phyloP scores from a whole-genome alignment of 2,113 vertebrate species.

The Rostratula benghalensis region DNA sequence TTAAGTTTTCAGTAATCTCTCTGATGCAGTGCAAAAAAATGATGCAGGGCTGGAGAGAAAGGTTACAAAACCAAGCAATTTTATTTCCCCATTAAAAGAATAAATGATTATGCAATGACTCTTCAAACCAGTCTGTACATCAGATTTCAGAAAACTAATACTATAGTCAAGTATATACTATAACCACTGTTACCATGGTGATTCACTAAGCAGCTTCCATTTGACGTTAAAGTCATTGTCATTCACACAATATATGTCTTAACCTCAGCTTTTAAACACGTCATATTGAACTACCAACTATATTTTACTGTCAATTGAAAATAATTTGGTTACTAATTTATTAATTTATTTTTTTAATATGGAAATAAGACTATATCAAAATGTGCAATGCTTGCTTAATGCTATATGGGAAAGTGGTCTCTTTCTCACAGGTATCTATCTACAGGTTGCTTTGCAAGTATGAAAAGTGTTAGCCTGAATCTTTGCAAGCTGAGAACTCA shows the following conservation, averaged over 20 bases:
- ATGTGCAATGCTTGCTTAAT: neutral
- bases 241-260: conserved; percentile 29
- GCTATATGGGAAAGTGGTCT: neutral
- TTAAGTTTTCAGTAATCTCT: neutral
- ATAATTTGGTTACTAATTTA: neutral
- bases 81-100: conserved; percentile 18
- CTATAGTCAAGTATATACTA: neutral
- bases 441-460: neutral
- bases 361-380: conserved; percentile 12
- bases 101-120: conserved; percentile 26
- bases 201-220: conserved; percentile 32
- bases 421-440: neutral
- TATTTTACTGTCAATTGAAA: conserved; percentile 38
- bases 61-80: neutral
- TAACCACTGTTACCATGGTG: conserved; percentile 57
- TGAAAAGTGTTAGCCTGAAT: conserved; percentile 9
- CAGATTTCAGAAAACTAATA: conserved; percentile 23
- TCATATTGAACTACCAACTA: conserved; percentile 16
- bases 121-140: neutral
- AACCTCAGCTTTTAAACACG: conserved; percentile 22
- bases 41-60: neutral
- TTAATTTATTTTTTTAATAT: conserved; percentile 22
- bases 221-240: conserved; percentile 1
- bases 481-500: neutral
- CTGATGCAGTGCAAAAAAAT: neutral